Base-by-base conservation (phyloP, 2,113 vertebrate genomes). In the Collichthys lucidus region DNA sequence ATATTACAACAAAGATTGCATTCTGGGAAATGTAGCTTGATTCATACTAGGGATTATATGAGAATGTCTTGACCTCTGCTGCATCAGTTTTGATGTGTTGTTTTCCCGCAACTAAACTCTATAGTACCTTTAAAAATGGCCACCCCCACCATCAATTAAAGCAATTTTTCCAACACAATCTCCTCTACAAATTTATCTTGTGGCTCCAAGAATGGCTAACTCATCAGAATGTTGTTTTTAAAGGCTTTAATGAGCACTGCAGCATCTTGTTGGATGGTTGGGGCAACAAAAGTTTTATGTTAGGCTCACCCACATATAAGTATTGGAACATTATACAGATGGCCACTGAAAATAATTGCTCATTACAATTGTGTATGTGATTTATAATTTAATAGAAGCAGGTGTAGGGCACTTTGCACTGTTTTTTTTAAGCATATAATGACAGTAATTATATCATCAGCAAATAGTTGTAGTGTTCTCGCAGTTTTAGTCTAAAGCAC, bases 211-310 rank as follows among this genome's bases (percentile, higher is more conserved):
- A 68, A 68, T 11, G 17, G 42, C 73, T 29, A 55, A 59, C 40
- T 69, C 50, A 82, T 64, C 79, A 31, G 16, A 7, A 0, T 57
- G 11, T 62, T 56, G 44, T 26, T 69, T 69, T 69, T 44, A 57
- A 62, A 15, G 40, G 60, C 5, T 17, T 11, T 74, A 84, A 64
- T 84, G 53, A 70, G 17, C 57, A 12, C 66, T 53, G 76, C 76
- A 57, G 22, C 44, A 11, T 31, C 7, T 15, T 40, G 7, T 40
- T 9, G 71, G 24, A 57, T 55, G 61, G n/a, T 26, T 20, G 6
- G 20, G 26, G 5, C 17, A 42, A 42, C 52, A 24, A 40, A 22
- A n/a, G 29, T 57, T 59, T 59, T 46, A 12, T 5, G 19, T 75
- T 19, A 46, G 49, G 17, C 15, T 66, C 53, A 44, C 12, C 56